Conservation (phyloP, 2,888 invertebrate species). For the Melinopterus prodromus region DNA sequence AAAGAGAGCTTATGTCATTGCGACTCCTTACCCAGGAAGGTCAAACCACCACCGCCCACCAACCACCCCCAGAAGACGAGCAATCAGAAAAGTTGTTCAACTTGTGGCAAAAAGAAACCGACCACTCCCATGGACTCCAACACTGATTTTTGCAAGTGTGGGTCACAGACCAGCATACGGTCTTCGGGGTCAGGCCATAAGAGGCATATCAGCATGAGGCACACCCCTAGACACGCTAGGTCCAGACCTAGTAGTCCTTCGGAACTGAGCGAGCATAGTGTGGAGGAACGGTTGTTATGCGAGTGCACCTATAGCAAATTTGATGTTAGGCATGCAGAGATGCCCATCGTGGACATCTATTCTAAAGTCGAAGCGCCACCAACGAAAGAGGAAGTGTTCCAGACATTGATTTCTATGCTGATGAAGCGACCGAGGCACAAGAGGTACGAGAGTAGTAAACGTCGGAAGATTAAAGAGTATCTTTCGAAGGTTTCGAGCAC, state of each 20-base stretch:
- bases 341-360: neutral
- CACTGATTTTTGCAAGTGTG: neutral
- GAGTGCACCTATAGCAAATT: neutral
- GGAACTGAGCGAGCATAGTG: neutral
- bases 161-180: neutral
- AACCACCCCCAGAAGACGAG: neutral
- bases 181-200: neutral
- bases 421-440: neutral
- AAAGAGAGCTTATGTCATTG: neutral
- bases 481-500: slow-evolving; percentile 14
- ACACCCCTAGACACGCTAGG: neutral
- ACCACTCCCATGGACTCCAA: neutral
- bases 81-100: neutral
- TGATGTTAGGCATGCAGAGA: neutral
- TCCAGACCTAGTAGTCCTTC: neutral
- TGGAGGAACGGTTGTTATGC: neutral
- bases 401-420: slow-evolving; percentile 16
- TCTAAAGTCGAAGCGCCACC: neutral
- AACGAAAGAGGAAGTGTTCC: neutral
- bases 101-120: neutral
- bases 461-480: slow-evolving; percentile 5
- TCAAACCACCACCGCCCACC: neutral
- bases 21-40: neutral
- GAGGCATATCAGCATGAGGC: neutral
- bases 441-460: neutral